phyloP scores from a whole-genome alignment of 2,797 vertebrate genomes.

The Psittacula echo region DNA sequence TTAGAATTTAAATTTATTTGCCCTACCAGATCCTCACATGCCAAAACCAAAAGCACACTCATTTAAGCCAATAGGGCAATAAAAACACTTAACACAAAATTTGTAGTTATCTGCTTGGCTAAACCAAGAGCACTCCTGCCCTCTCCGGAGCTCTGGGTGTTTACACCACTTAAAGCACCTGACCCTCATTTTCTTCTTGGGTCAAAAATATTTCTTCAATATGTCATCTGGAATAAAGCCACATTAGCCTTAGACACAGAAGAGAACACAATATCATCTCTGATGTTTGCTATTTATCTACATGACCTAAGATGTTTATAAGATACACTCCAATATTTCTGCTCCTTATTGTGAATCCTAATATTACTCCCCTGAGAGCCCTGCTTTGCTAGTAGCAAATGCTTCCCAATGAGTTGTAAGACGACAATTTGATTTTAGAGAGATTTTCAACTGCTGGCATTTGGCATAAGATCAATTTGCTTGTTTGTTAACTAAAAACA shows the following conservation, averaged over 20 bases:
- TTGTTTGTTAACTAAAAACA: slow-evolving; percentile 13
- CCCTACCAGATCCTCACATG: neutral
- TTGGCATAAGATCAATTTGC: neutral
- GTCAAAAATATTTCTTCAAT: neutral
- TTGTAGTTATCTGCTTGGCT: neutral
- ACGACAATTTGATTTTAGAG: slow-evolving; percentile 1
- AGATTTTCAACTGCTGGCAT: neutral
- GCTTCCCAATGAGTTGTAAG: neutral
- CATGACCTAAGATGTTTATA: neutral
- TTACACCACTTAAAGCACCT: neutral
- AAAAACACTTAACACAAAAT: neutral
- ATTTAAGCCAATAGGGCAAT: neutral
- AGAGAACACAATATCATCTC: neutral
- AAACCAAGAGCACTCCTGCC: neutral
- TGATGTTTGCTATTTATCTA: neutral
- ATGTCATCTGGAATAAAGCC: neutral
- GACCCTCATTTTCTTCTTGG: neutral
- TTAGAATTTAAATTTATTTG: slow-evolving; percentile 25
- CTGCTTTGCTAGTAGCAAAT: neutral
- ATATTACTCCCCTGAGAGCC: neutral
- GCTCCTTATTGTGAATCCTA: neutral
- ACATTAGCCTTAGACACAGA: neutral
- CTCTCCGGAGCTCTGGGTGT: neutral
- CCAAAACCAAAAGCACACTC: neutral
- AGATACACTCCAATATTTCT: neutral